Evolutionary conservation across 2,888 invertebrate genomes (phyloP), one percentile per base, ranked within the genome.

Genomic region (Cheilosia vernalis): DNA sequence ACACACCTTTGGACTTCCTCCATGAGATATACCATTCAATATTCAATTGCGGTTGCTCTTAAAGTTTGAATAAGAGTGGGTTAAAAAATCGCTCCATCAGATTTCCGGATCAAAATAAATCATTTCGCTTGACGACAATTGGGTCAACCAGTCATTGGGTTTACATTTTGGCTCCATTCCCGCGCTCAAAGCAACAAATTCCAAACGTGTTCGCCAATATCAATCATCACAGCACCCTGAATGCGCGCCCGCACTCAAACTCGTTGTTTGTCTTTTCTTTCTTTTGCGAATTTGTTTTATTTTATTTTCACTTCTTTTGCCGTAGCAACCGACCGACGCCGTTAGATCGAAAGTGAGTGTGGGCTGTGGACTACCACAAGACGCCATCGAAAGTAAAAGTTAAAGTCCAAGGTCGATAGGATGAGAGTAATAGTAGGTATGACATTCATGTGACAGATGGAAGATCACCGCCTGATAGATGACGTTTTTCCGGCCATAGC

Each of bases 361-460:
- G 51, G 55, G 63, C 64, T 77, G 78, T 84, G 51, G 61, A 58
- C 64, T 70, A 60, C 73, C 79, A 72, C 64, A 74, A 74, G 67
- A 44, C 60, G 60, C 66, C 15, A 72, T 67, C 60, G 80, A 81
- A 85, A 85, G 85, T 85, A 85, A 85, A 81, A 85, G 85, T 77
- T 74, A 66, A 72, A 85, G 85, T 85, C 85, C 85, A 85, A 85
- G 85, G 85, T 85, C 81, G 85, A 55, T 67, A 44, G 70, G 80
- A 70, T 55, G 72, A 17, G 19, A 27, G 27, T 44, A 19, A 53
- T 42, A 33, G 17, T 42, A 33, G 17, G 17, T 40, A 55, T 55
- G 51, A 2, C 9, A 37, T 13, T 2, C 15, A 51, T 58, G 44
- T 67, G 72, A 67, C 72, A 66, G 30, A 58, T 47, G 53, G 44